Evolutionary conservation across 1,140 invertebrate species (phyloP).

Genomic region (Apis laboriosa): DNA sequence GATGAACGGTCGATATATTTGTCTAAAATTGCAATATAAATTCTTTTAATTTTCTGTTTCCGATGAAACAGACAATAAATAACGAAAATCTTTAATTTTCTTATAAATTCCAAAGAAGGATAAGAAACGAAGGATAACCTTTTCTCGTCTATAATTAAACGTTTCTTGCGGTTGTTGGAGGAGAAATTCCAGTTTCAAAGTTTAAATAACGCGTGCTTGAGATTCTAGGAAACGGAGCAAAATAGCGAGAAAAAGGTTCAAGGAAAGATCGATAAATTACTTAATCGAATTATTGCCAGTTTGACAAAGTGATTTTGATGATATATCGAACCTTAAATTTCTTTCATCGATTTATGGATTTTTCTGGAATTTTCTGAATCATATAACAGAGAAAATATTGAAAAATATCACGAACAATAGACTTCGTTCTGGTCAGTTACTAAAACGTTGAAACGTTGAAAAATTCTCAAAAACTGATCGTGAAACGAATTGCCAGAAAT

Average conservation of each 20-base stretch:
- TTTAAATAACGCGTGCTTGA: background rate
- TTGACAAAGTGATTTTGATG: background rate
- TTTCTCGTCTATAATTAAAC: no score
- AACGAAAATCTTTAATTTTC: no score
- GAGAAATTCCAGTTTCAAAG: no score
- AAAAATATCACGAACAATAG: background rate
- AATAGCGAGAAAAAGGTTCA: no score
- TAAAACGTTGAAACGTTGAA: no score
- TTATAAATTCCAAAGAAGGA: background rate
- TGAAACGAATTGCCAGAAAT: background rate
- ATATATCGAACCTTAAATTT: background rate
- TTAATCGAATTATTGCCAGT: conserved; percentile 9
- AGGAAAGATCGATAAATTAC: background rate
- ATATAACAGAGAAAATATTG: conserved; percentile 3
- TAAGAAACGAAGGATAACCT: background rate
- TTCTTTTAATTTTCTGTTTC: no score
- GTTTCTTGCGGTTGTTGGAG: background rate
- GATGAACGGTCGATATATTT: no score
- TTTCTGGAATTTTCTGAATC: background rate
- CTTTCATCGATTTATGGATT: background rate
- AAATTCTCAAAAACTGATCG: background rate
- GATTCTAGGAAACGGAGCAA: background rate
- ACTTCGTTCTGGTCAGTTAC: background rate
- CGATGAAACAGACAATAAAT: no score
- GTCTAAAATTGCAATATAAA: no score